Base-by-base conservation (phyloP, 2,113 vertebrate genomes). In the Trachemys scripta region DNA sequence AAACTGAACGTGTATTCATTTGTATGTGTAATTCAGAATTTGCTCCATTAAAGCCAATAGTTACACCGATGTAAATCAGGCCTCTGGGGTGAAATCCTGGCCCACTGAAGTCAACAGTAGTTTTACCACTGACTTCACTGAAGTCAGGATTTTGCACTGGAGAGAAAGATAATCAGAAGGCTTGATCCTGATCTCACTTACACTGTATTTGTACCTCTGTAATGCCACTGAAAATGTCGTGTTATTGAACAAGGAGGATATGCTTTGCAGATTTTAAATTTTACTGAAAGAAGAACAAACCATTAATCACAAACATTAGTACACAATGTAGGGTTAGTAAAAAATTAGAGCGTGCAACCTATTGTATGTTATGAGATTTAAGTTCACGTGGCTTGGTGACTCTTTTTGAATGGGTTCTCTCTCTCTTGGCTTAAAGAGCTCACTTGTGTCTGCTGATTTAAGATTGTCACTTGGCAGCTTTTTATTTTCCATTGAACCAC, bases 101-200 rank as follows among this genome's bases (percentile, higher is more conserved):
- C 49, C 72, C 78, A 76, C 65, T 0, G 0, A 92, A 93, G 25
- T 53, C 51, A 65, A 14, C 13, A 14, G 59, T 31, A 65, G 31
- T 35, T 65, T 35, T 65, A 65, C 31, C 31, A 65, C 62, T 93
- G 59, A 72, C n/a, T 56, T 92, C 13, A 50, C 6, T 53, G 25
- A 25, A 90, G 84, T 3, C 16, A 29, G 78, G 69, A 86, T 96
- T 96, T 95, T 95, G 62, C 62, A 20, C 51, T 3, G 1, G 24
- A 6, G 17, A 27, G 8, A 90, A 31, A 16, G 59, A 65, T 65
- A 35, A 31, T 65, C 31, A 31, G 35, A 2, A 90, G 69, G 1
- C 2, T 87, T 69, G 16, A n/a, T 54, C 84, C 49, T 42, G 24
- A 12, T 82, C 20, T 93, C 85, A 54, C 10, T 79, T 87, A 19